phyloP scores from a whole-genome alignment of 2,888 invertebrate genomes.

The Tuberolachnus salignus region DNA sequence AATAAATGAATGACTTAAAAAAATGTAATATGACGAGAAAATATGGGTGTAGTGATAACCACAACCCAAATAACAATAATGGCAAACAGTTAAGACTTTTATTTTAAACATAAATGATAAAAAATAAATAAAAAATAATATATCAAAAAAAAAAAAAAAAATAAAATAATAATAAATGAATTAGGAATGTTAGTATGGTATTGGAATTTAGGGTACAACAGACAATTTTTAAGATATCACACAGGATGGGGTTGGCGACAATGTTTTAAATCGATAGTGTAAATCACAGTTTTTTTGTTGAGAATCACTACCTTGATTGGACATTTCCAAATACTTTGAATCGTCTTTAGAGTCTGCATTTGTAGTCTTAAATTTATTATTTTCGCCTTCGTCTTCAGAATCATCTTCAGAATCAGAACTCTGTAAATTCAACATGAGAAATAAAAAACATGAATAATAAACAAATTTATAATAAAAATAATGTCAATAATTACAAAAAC shows the following conservation, averaged over 20 bases:
- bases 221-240: slow-evolving; percentile 42
- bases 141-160: slow-evolving; percentile 25
- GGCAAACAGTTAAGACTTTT: background rate
- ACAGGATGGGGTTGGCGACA: slow-evolving; percentile 39
- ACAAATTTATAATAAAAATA: slow-evolving; percentile 21
- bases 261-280: slow-evolving; percentile 36
- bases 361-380: slow-evolving; percentile 34
- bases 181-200: slow-evolving; percentile 15
- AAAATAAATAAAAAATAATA: slow-evolving; percentile 20
- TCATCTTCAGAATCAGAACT: slow-evolving; percentile 58
- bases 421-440: slow-evolving; percentile 41
- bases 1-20: background rate
- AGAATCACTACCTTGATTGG: slow-evolving; percentile 54
- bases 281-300: slow-evolving; percentile 35
- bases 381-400: slow-evolving; percentile 55
- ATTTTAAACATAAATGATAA: slow-evolving; percentile 11
- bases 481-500: slow-evolving; percentile 8
- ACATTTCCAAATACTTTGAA: slow-evolving; percentile 11
- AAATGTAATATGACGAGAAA: background rate
- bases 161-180: slow-evolving; percentile 26
- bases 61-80: slow-evolving; percentile 34
- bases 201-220: background rate
- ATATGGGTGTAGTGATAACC: slow-evolving; percentile 12
- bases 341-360: slow-evolving; percentile 24
- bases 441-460: background rate